phyloP scores from a whole-genome alignment of 2,113 vertebrate species.

The Archilochus colubris region DNA sequence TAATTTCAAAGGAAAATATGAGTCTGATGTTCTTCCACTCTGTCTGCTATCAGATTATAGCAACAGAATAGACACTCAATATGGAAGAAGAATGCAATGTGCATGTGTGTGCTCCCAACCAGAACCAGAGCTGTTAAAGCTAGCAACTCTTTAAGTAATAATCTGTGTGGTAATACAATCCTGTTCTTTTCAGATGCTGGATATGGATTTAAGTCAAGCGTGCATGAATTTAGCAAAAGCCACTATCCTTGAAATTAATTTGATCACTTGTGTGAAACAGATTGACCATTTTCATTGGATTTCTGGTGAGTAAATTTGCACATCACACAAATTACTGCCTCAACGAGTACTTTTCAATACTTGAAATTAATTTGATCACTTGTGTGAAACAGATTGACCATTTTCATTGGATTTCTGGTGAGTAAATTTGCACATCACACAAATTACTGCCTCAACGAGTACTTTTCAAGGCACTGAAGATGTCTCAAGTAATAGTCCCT shows the following conservation, averaged over 20 bases:
- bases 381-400: too few species aligned
- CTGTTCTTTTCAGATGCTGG: neutral
- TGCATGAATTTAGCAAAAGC: neutral
- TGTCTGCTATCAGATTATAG: slow-evolving; percentile 48
- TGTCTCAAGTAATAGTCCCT: neutral
- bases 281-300: neutral
- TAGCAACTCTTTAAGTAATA: neutral
- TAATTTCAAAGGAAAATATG: slow-evolving; percentile 69
- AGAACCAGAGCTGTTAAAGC: slow-evolving; percentile 30
- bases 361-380: too few species aligned
- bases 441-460: neutral
- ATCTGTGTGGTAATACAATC: neutral
- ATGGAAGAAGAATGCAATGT: slow-evolving; percentile 64
- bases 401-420: too few species aligned
- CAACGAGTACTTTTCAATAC: neutral
- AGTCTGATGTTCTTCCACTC: slow-evolving; percentile 58
- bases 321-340: neutral
- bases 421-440: neutral
- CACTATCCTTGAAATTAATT: neutral
- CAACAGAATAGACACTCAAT: slow-evolving; percentile 53
- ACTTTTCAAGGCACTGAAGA: neutral
- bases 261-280: neutral
- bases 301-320: neutral
- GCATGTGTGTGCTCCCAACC: slow-evolving; percentile 23
- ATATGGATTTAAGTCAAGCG: neutral